These are phyloP conservation scores for Paramormyrops kingsleyae DNA, from an alignment of 2,113 vertebrate species.

Conservation along the genomic window DNA sequence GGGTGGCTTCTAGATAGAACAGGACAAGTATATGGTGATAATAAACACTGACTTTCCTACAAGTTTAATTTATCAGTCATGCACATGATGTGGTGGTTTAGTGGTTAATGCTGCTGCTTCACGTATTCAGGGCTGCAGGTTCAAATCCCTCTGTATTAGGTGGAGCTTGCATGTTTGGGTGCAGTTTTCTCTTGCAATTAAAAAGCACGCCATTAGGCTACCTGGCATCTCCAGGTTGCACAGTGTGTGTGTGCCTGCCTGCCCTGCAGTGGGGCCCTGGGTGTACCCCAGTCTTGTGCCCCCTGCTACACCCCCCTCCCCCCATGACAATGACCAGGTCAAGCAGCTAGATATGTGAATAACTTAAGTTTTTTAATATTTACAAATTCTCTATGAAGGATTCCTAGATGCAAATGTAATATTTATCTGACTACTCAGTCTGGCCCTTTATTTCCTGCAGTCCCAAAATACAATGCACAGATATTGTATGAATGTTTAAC, in stretches of 20 bases:
- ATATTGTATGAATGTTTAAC: not conserved
- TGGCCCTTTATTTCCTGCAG: not conserved
- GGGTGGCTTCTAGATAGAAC: not conserved
- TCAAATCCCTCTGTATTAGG: not conserved
- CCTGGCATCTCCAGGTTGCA: too few relatives aligned
- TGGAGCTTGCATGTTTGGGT: not conserved
- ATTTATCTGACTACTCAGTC: not conserved
- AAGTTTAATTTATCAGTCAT: not conserved
- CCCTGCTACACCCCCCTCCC: not conserved
- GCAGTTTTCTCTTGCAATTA: not conserved
- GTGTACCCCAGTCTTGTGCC: not conserved
- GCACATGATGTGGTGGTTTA: not conserved
- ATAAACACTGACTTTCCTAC: not conserved
- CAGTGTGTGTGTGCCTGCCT: not conserved
- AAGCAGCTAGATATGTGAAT: not conserved
- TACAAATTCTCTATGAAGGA: not conserved
- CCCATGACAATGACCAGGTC: not conserved
- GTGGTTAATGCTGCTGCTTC: not conserved
- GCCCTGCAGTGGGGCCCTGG: too few relatives aligned
- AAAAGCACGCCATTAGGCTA: not conserved
- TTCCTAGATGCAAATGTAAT: not conserved
- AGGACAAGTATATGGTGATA: not conserved
- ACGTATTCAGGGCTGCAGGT: not conserved
- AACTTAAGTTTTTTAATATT: not conserved
- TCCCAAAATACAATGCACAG: not conserved